These are phyloP conservation scores for Eretmocerus hayati DNA, from an alignment of 2,888 invertebrate species.

Conservation along the genomic window DNA sequence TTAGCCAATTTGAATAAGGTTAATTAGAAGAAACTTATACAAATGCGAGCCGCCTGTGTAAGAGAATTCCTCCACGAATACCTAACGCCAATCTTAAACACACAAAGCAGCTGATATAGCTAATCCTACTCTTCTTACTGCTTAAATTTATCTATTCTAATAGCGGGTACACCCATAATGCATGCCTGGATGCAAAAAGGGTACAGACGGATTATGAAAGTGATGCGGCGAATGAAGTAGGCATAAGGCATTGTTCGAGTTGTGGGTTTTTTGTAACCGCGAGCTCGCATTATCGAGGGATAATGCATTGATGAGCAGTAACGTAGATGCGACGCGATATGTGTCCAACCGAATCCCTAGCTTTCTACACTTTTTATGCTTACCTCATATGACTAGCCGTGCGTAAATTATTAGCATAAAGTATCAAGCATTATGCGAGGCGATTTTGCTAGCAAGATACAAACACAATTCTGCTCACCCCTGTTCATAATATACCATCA, in stretches of 20 bases:
- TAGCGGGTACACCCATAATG: conserved; percentile 8
- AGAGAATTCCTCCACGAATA: no score
- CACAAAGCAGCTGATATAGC: no score
- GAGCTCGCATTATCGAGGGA: conserved; percentile 5
- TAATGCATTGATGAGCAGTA: conserved; percentile 6
- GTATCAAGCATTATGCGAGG: conserved; percentile 34
- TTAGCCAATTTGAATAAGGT: no score
- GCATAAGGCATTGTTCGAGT: conserved; percentile 7
- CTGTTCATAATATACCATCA: background rate
- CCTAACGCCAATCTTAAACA: no score
- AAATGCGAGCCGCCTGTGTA: no score
- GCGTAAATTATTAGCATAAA: conserved; percentile 43
- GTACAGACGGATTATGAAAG: conserved; percentile 6
- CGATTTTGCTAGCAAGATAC: conserved; percentile 37
- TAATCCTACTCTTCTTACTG: background rate
- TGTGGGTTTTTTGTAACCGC: conserved; percentile 8
- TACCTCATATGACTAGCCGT: conserved; percentile 25
- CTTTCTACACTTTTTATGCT: conserved; percentile 19
- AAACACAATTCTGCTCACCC: background rate
- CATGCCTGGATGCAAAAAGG: conserved; percentile 13
- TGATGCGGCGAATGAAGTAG: conserved; percentile 1
- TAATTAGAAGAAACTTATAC: no score
- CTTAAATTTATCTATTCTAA: no score
- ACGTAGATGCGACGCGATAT: conserved; percentile 19
- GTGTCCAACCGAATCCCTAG: conserved; percentile 30